Evolutionary conservation across 1,140 invertebrate species (phyloP).

Genomic region (Cryptotermes secundus): DNA sequence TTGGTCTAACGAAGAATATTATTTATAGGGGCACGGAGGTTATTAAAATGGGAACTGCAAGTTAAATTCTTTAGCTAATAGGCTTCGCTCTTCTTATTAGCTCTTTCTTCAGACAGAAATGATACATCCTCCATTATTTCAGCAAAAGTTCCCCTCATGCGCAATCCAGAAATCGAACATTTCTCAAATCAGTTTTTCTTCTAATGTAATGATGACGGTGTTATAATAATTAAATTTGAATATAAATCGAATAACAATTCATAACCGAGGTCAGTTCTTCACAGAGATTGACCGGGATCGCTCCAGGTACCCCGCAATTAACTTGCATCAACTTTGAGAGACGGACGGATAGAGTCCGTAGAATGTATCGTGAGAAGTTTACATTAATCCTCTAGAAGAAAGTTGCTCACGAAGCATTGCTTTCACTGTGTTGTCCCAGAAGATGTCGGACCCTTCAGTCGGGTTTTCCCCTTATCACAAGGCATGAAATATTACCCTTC

Average conservation of each 20-base stretch:
- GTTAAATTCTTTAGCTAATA: too few relatives aligned
- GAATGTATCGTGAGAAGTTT: background rate
- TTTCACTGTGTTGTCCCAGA: background rate
- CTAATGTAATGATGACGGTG: background rate
- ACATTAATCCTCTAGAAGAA: background rate
- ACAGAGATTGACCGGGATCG: background rate
- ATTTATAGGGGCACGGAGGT: too few relatives aligned
- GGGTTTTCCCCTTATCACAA: too few relatives aligned
- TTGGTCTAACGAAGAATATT: too few relatives aligned
- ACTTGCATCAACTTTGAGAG: background rate
- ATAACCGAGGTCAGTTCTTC: background rate
- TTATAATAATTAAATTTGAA: background rate
- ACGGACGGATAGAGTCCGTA: background rate
- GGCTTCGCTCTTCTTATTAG: too few relatives aligned
- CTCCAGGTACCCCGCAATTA: background rate
- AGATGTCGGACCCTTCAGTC: too few relatives aligned
- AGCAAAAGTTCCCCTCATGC: too few relatives aligned
- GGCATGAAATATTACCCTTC: too few relatives aligned
- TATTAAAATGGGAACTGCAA: too few relatives aligned
- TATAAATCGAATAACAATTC: background rate
- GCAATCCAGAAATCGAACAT: too few relatives aligned
- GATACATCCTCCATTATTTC: too few relatives aligned
- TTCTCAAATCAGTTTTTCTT: background rate
- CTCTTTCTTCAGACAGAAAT: too few relatives aligned
- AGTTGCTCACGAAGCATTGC: background rate